phyloP scores from a whole-genome alignment of 2,113 vertebrate species.

The Datnioides undecimradiatus region DNA sequence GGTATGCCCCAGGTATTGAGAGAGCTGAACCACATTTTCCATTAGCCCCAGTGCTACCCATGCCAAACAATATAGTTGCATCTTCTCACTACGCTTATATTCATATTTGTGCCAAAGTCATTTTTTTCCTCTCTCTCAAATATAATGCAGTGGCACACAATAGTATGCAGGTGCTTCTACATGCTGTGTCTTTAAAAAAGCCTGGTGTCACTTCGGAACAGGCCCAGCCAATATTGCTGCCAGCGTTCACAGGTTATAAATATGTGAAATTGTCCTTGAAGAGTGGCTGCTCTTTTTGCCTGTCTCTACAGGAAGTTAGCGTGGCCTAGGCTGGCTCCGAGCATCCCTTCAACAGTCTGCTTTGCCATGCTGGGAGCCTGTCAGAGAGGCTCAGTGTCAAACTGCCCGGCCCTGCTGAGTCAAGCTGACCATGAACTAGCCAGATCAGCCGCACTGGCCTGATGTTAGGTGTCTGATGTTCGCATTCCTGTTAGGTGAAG shows the following conservation, averaged over 20 bases:
- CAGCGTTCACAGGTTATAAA: conserved; percentile 58
- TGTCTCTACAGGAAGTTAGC: conserved; percentile 26
- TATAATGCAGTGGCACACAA: not conserved
- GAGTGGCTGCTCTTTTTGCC: conserved; percentile 51
- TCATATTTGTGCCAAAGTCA: not conserved
- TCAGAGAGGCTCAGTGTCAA: conserved; percentile 73
- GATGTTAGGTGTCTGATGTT: conserved; percentile 35
- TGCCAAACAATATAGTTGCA: not conserved
- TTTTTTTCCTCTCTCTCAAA: not conserved
- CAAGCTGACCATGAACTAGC: conserved; percentile 64
- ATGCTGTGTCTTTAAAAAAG: not conserved
- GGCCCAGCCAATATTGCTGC: not conserved
- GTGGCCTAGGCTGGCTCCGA: conserved; percentile 37
- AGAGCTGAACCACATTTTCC: not conserved
- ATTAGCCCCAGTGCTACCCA: not conserved
- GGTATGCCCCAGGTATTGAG: not conserved
- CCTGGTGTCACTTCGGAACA: not conserved
- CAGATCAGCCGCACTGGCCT: conserved; percentile 37
- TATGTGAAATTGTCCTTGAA: conserved; percentile 65
- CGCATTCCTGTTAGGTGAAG: conserved; percentile 18
- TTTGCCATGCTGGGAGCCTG: conserved; percentile 64
- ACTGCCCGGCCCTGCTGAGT: conserved; percentile 55
- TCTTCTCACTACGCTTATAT: not conserved
- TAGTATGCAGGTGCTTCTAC: not conserved
- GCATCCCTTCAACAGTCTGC: conserved; percentile 60